phyloP scores from a whole-genome alignment of 2,113 vertebrate genomes.

The Melanostigma gelatinosum region DNA sequence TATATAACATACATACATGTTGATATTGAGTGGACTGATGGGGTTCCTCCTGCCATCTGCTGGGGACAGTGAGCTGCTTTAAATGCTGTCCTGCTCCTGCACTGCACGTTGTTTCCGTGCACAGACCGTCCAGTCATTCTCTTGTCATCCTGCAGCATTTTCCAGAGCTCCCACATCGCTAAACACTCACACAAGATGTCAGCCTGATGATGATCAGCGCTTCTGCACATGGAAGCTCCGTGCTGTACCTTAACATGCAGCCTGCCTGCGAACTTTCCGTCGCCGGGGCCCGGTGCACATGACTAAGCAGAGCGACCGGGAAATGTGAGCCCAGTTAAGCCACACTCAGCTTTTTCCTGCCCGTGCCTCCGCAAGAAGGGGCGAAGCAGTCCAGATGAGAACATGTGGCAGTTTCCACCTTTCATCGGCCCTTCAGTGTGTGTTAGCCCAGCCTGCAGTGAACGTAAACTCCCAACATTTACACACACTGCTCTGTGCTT shows the following conservation, averaged over 20 bases:
- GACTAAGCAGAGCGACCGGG: conserved; percentile 69
- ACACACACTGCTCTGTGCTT: conserved; percentile 24
- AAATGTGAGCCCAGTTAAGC: conserved; percentile 74
- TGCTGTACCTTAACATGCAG: conserved; percentile 14
- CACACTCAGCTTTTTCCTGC: conserved; percentile 75
- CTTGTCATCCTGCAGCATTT: background rate
- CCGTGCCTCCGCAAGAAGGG: conserved; percentile 49
- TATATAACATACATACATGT: background rate
- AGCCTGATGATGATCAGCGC: background rate
- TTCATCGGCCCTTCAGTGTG: conserved; percentile 58
- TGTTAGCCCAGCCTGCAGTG: conserved; percentile 56
- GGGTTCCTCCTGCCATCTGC: conserved; percentile 60
- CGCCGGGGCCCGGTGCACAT: conserved; percentile 52
- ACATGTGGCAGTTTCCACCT: conserved; percentile 74
- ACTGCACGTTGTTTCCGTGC: background rate
- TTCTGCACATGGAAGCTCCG: background rate
- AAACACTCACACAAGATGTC: background rate
- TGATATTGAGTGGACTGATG: background rate
- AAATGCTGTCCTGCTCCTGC: background rate
- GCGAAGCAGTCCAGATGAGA: conserved; percentile 67
- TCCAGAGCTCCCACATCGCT: background rate
- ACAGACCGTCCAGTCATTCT: background rate
- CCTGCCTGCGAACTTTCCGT: conserved; percentile 59
- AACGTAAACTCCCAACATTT: conserved; percentile 40
- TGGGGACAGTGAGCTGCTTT: conserved; percentile 22